Evolutionary conservation across 2,113 vertebrate genomes (phyloP), one percentile per base, ranked within the genome.

Genomic region (Gracilinanus agilis): DNA sequence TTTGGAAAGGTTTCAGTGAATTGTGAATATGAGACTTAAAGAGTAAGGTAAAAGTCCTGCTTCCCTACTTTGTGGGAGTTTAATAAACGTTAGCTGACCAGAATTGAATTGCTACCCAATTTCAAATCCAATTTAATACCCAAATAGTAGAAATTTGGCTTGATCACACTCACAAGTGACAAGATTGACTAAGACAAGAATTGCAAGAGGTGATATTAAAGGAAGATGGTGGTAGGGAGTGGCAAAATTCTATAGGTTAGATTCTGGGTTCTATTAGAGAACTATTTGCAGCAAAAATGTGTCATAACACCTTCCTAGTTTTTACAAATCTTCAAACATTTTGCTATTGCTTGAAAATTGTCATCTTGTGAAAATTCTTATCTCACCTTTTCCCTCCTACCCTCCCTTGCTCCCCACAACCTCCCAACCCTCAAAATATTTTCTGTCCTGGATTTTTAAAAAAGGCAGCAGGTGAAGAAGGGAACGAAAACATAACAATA

Each of bases 61-160:
- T 94, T 95, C 54, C 92, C 96, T 92, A 44, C 54, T 94, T 95
- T 55, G 92, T 95, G 61, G 91, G 90, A 91, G 94, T 95, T 96
- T 96, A 92, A 93, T 94, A 96, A 96, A 96, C 96, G 95, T 96
- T 97, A 97, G 96, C 95, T 96, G 95, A 97, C 92, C 96, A 88
- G 89, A 97, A 97, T 95, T 96, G 96, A 96, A 95, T 95, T 91
- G 94, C 96, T 92, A 97, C 94, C 91, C 95, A 96, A 96, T 95
- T 97, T 97, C 97, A 97, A 96, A 95, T 91, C 53, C 96, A 97
- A 96, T 97, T 97, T 97, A 96, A 97, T 97, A 92, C 93, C 83
- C 92, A 97, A 96, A 96, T 94, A 96, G 93, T 92, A 91, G 94
- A 96, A 91, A 83, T 97, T 97, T 97, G 95, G 92, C 95, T 90